phyloP scores from a whole-genome alignment of 1,140 invertebrate genomes.

The Papilio machaon region DNA sequence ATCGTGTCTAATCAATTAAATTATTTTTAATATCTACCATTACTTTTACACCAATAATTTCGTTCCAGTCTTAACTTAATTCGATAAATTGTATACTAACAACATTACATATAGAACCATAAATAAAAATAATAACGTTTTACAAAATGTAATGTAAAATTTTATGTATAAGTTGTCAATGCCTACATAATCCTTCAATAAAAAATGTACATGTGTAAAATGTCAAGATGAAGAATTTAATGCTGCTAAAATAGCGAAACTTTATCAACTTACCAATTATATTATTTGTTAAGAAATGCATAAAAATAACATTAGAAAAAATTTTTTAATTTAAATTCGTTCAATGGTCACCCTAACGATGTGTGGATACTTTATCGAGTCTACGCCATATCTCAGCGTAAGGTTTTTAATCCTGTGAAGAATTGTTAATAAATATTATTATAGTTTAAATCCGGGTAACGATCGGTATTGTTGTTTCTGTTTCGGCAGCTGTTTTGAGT shows the following conservation, averaged over 20 bases:
- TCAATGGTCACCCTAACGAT: constrained; percentile 38
- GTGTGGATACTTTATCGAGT: constrained; percentile 55
- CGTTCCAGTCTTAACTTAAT: not conserved
- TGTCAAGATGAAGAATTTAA: too few species aligned
- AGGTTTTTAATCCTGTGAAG: constrained; percentile 43
- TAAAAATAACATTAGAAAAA: not conserved
- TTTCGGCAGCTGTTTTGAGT: constrained; percentile 15
- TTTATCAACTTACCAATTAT: too few species aligned
- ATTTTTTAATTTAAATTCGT: not conserved
- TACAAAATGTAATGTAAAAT: too few species aligned
- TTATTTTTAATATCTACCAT: not conserved
- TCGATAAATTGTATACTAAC: not conserved
- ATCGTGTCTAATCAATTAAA: not conserved
- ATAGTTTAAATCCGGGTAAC: constrained; percentile 25
- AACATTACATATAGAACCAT: too few species aligned
- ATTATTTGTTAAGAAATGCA: too few species aligned
- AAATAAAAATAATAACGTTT: too few species aligned
- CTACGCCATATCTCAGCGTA: constrained; percentile 49
- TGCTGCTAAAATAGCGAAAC: too few species aligned
- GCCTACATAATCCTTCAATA: too few species aligned
- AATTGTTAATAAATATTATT: constrained; percentile 44
- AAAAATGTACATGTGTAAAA: too few species aligned
- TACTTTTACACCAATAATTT: not conserved
- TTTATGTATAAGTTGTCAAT: too few species aligned
- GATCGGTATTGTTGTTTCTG: constrained; percentile 13